Conservation (phyloP, 92 coral and sea anemone species). For the Parazoanthus darwini region DNA sequence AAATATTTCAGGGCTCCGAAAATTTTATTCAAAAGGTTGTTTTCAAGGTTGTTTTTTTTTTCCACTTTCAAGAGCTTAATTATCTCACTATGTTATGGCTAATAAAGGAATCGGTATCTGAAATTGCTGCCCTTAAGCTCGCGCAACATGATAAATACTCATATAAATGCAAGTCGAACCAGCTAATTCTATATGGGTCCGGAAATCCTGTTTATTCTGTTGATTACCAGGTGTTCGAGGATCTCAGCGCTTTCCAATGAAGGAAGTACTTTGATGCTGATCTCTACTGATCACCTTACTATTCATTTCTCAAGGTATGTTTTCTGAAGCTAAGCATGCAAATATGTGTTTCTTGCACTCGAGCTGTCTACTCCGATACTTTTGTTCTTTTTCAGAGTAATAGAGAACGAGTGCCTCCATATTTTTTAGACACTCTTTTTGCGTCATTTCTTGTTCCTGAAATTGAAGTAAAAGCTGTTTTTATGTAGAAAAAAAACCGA, state of each 20-base stretch:
- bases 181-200: background rate
- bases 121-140: background rate
- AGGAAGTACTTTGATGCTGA: background rate
- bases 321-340: too few species aligned
- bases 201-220: background rate
- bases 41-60: background rate
- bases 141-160: background rate
- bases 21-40: too few species aligned
- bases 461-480: too few species aligned
- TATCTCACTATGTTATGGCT: background rate
- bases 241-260: background rate
- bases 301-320: too few species aligned
- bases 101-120: background rate
- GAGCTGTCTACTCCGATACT: too few species aligned
- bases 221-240: background rate
- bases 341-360: too few species aligned
- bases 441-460: too few species aligned
- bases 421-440: too few species aligned
- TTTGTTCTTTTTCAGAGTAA: too few species aligned
- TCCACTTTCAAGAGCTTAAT: background rate
- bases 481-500: too few species aligned
- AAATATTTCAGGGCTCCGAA: too few species aligned
- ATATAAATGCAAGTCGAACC: background rate
- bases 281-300: background rate
- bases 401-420: too few species aligned